Evolutionary conservation across 2,797 vertebrate species (phyloP).

Genomic region (Odontamblyopus rebecca): DNA sequence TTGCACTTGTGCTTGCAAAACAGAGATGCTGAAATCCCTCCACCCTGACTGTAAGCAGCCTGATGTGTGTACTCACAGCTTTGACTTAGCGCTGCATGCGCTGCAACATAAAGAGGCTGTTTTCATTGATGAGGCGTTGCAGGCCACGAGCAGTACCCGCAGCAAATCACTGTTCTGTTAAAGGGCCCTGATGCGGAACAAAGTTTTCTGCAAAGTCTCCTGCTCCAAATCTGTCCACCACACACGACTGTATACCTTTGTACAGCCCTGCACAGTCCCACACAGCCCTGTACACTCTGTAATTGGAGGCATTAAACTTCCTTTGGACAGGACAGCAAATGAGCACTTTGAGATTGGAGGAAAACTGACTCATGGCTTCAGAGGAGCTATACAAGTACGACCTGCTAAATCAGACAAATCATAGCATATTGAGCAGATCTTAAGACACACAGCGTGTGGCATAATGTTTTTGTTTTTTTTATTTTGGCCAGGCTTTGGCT

Average conservation of each 20-base stretch:
- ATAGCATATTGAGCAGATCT: constrained; percentile 62
- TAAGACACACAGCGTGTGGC: constrained; percentile 12
- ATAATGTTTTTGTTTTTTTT: background rate
- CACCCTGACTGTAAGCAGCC: constrained; percentile 42
- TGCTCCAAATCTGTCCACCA: constrained; percentile 72
- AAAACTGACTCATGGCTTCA: constrained; percentile 73
- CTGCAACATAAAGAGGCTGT: constrained; percentile 66
- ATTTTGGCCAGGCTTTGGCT: constrained; percentile 22
- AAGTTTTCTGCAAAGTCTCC: constrained; percentile 75
- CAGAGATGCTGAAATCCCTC: constrained; percentile 64
- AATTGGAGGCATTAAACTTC: constrained; percentile 83
- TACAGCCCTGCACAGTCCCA: constrained; percentile 54
- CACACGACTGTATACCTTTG: constrained; percentile 10
- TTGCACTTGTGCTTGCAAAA: constrained; percentile 62
- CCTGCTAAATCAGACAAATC: constrained; percentile 70
- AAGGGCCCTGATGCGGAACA: constrained; percentile 79
- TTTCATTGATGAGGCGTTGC: constrained; percentile 72
- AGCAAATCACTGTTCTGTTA: constrained; percentile 79
- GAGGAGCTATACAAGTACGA: constrained; percentile 53
- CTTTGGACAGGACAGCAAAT: constrained; percentile 78
- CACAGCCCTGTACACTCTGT: constrained; percentile 62
- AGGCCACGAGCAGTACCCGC: constrained; percentile 61
- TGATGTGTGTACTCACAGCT: constrained; percentile 52
- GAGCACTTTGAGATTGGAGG: constrained; percentile 71
- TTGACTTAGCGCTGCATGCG: constrained; percentile 61